These are phyloP conservation scores for Oedothorax gibbosus DNA, from an alignment of 1,140 invertebrate genomes.

Conservation along the genomic window DNA sequence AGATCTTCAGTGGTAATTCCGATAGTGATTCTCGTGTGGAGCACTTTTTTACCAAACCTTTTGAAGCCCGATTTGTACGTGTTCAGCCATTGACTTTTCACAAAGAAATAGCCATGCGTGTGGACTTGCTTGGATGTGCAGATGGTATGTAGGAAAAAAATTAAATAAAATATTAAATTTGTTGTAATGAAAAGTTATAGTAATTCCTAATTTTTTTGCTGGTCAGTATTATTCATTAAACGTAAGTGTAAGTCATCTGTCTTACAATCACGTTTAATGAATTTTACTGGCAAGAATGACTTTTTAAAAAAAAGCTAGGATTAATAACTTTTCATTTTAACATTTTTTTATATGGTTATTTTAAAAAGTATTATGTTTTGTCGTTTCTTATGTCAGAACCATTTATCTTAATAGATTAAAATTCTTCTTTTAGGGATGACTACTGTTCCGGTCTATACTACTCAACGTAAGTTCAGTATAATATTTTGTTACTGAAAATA, in stretches of 20 bases:
- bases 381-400: no score
- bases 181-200: neutral
- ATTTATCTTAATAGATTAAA: no score
- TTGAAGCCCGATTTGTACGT: slow-evolving; percentile 79
- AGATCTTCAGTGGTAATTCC: slow-evolving; percentile 73
- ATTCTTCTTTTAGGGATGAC: slow-evolving; percentile 25
- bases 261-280: no score
- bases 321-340: no score
- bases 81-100: slow-evolving; percentile 82
- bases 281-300: no score
- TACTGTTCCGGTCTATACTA: neutral
- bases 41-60: slow-evolving; percentile 75
- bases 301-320: no score
- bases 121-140: slow-evolving; percentile 82
- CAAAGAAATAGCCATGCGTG: slow-evolving; percentile 77
- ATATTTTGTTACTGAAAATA: no score
- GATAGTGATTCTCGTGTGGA: slow-evolving; percentile 73
- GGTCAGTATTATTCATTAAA: no score
- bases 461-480: neutral
- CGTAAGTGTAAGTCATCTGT: no score
- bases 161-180: neutral
- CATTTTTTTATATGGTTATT: no score
- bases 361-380: no score
- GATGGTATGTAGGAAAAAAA: slow-evolving; percentile 59
- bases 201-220: no score